These are phyloP conservation scores for Diploptera punctata DNA, from an alignment of 2,888 invertebrate species.

Conservation along the genomic window DNA sequence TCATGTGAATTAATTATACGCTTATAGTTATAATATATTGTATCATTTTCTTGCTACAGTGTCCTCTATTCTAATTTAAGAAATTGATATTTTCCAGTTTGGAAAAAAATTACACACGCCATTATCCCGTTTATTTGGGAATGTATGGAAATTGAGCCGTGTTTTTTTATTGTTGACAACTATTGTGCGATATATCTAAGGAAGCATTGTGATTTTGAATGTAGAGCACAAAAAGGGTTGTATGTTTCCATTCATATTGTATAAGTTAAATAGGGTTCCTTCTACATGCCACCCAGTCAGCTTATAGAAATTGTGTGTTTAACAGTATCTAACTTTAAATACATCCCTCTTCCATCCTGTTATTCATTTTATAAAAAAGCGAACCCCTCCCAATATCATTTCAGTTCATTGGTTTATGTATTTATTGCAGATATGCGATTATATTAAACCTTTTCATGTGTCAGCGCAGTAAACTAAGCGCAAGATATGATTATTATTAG, in stretches of 20 bases:
- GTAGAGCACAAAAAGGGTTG: neutral
- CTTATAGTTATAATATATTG: neutral
- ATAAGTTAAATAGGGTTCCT: neutral
- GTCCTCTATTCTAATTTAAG: neutral
- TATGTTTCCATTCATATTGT: neutral
- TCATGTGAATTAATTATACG: neutral
- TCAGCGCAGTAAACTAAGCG: neutral
- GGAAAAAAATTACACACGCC: neutral
- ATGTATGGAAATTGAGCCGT: neutral
- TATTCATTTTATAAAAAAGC: neutral
- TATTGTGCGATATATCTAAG: neutral
- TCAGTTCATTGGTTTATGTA: neutral
- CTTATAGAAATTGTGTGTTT: neutral
- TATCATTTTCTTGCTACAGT: neutral
- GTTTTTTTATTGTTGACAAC: neutral
- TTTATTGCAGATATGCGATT: neutral
- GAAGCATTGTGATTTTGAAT: neutral
- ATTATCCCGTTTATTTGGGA: neutral
- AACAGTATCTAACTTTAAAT: slow-evolving; percentile 6
- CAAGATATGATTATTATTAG: no score
- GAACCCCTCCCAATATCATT: neutral
- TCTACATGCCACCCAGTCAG: neutral
- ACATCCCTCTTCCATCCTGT: neutral
- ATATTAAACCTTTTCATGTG: slow-evolving; percentile 5
- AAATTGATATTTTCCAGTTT: slow-evolving; percentile 19